Base-by-base conservation (phyloP, 2,888 invertebrate species). In the Sisyra nigra region DNA sequence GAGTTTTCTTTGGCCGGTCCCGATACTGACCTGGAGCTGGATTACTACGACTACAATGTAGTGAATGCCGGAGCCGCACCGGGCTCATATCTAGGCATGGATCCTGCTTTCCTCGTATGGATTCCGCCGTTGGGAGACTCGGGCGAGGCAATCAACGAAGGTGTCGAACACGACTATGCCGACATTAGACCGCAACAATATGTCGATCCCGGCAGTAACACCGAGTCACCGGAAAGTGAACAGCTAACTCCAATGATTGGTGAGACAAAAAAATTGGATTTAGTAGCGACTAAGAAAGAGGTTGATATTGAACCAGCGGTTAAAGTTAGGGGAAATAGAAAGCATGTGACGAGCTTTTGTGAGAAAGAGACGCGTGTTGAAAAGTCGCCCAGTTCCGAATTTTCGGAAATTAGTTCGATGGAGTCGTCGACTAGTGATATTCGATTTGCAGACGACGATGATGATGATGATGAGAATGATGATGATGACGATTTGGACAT, bases 31-130 rank as follows among this genome's bases (percentile, higher is more conserved):
- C 68, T 87, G 54, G 87, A 88, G 60, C 68, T 88, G 49, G 88
- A 88, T 58, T 88, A 88, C 55, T 87, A 88, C 56, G 87, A 88
- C 57, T 88, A 88, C 54, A 86, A 88, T 65, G 87, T 88, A 6
- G 78, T 80, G 40, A 87, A 87, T 56, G 74, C 76, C 1, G 82
- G 81, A 46, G 83, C 84, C 7, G 85, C 80, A 10, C 87, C 88
- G 2, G 88, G 87, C 14, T 87, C 86, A 0, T 87, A 86, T 55
- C 62, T 87, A 45, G 86, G 86, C 39, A 87, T 87, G 87, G 88
- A 88, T 60, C 87, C 87, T 1, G 86, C 86, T 0, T 87, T 85
- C 58, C 65, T 87, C 37, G 80, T 87, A 1, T 88, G 86, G 86
- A 86, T 87, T 49, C 87, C 88, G 5, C 87, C 87, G 0, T 62